phyloP scores from a whole-genome alignment of 2,888 invertebrate genomes.

The Pyralis farinalis region DNA sequence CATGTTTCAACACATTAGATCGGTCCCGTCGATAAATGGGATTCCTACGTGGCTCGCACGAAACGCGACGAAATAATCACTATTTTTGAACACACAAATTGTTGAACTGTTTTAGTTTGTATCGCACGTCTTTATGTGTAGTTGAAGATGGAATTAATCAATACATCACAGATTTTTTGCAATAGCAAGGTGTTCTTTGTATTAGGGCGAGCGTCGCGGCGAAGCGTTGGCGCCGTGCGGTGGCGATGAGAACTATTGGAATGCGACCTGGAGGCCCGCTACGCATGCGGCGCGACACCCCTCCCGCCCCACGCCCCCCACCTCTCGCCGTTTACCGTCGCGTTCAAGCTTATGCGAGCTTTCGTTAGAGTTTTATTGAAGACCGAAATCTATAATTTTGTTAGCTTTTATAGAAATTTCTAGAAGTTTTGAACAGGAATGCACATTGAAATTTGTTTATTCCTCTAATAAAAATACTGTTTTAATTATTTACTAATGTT shows the following conservation, averaged over 20 bases:
- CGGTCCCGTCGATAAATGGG: conserved; percentile 79
- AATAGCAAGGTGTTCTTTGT: conserved; percentile 78
- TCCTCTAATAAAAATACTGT: no score
- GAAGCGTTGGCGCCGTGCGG: conserved; percentile 59
- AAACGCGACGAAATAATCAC: conserved; percentile 50
- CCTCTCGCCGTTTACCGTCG: conserved; percentile 38
- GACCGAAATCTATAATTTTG: conserved; percentile 8
- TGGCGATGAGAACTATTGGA: conserved; percentile 70
- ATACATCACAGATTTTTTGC: conserved; percentile 81
- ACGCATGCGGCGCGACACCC: conserved; percentile 64
- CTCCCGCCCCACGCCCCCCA: conserved; percentile 24
- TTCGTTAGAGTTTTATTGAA: conserved; percentile 30
- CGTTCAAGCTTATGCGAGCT: conserved; percentile 59
- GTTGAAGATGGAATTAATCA: conserved; percentile 74
- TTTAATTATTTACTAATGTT: no score
- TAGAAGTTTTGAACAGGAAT: no score
- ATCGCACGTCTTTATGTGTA: conserved; percentile 42
- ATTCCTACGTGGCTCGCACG: conserved; percentile 73
- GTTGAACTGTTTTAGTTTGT: conserved; percentile 28
- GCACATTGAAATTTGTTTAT: no score
- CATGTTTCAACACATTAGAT: conserved; percentile 76
- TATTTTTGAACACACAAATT: conserved; percentile 34
- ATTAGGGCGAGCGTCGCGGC: conserved; percentile 58
- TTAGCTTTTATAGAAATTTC: neutral
- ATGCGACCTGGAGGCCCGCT: conserved; percentile 61